These are phyloP conservation scores for Melanotaenia maccullochi DNA, from an alignment of 2,797 vertebrate species.

Conservation along the genomic window DNA sequence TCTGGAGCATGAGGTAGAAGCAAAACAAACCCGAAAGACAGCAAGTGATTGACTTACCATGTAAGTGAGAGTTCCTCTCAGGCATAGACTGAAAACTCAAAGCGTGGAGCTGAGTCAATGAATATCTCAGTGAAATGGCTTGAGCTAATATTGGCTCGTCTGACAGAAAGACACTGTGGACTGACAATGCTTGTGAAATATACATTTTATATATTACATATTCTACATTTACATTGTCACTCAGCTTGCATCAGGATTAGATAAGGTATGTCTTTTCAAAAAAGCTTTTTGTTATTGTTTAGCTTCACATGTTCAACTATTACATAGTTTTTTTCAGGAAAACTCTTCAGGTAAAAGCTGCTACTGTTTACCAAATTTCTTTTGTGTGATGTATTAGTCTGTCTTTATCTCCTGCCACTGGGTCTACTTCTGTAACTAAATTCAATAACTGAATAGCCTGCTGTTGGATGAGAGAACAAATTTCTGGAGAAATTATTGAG, in stretches of 20 bases:
- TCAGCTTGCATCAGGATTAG: neutral
- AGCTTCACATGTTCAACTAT: neutral
- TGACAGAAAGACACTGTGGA: neutral
- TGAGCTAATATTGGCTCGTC: neutral
- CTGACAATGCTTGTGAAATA: neutral
- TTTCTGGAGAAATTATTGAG: neutral
- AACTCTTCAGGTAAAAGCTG: neutral
- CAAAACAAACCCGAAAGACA: constrained; percentile 39
- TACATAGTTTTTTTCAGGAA: neutral
- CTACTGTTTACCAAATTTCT: neutral
- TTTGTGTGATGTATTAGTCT: neutral
- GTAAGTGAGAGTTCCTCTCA: constrained; percentile 35
- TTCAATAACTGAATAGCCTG: too few species aligned
- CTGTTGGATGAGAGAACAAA: too few species aligned
- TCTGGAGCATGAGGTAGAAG: constrained; percentile 33
- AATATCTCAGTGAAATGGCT: constrained; percentile 23
- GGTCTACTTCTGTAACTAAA: too few species aligned
- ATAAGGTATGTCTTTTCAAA: neutral
- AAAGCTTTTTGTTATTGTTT: neutral
- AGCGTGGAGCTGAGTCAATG: constrained; percentile 30
- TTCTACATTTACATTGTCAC: neutral
- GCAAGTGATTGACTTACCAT: constrained; percentile 41
- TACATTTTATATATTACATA: neutral
- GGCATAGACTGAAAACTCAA: constrained; percentile 26
- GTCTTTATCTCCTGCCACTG: neutral